A percentile compares a stretch with the other conserved stretches of the same genome.
These are phyloP conservation scores for Catonia carolina DNA, from an alignment of 2,888 invertebrate genomes.

Conservation along the genomic window DNA sequence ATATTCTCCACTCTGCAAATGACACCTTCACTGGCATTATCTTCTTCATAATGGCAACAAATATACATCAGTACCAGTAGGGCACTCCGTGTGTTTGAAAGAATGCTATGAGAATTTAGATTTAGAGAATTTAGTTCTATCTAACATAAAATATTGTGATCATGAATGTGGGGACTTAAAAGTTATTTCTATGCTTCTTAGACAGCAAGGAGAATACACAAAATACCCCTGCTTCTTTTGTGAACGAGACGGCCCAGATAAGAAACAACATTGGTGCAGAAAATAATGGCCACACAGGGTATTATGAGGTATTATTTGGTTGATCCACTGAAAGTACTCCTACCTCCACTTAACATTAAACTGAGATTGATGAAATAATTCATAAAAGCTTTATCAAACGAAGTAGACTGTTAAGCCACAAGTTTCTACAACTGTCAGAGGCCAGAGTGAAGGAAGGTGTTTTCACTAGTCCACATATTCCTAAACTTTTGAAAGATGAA, in stretches of 20 bases:
- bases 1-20: too few relatives aligned
- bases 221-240: conserved; percentile 36
- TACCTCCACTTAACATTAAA: conserved; percentile 36
- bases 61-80: conserved; percentile 35
- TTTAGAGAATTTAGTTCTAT: conserved; percentile 32
- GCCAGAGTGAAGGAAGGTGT: conserved; percentile 26
- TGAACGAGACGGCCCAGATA: conserved; percentile 35
- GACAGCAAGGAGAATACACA: conserved; percentile 35
- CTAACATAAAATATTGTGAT: conserved; percentile 30
- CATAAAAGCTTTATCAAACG: conserved; percentile 30
- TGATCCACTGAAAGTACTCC: conserved; percentile 24
- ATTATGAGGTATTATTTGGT: conserved; percentile 17
- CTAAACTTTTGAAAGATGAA: neutral
- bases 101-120: conserved; percentile 30
- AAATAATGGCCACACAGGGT: neutral
- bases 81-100: conserved; percentile 33
- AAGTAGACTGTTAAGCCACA: conserved; percentile 9
- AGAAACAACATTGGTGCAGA: conserved; percentile 33
- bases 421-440: conserved; percentile 11
- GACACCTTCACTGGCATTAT: too few relatives aligned
- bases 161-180: conserved; percentile 34
- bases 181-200: conserved; percentile 33
- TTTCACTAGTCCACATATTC: conserved; percentile 22
- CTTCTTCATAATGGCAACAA: conserved; percentile 37
- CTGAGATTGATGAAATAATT: conserved; percentile 35